Evolutionary conservation across 2,113 vertebrate genomes (phyloP).

Genomic region (Rhinopithecus roxellana): DNA sequence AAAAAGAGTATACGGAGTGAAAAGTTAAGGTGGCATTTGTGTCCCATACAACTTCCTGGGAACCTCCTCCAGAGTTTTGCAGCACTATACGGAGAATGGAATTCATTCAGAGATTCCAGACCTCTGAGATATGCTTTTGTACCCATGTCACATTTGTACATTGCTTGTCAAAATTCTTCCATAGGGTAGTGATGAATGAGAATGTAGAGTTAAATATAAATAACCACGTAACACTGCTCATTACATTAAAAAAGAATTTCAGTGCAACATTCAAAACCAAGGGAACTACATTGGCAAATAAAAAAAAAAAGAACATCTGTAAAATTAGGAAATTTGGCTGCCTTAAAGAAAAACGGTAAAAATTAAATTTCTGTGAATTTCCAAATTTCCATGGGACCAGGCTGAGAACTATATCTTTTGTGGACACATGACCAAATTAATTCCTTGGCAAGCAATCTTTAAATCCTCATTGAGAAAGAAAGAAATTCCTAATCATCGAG

Average conservation of each 20-base stretch:
- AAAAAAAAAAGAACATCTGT: constrained; percentile 18
- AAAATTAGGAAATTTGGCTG: constrained; percentile 52
- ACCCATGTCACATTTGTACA: constrained; percentile 2
- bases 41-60: not conserved
- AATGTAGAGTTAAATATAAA: constrained; percentile 46
- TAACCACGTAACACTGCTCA: not conserved
- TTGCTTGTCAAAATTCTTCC: constrained; percentile 21
- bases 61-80: not conserved
- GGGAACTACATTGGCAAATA: not conserved
- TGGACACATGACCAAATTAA: not conserved
- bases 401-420: not conserved
- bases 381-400: not conserved
- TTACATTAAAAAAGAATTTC: constrained; percentile 43
- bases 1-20: not conserved
- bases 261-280: constrained; percentile 37
- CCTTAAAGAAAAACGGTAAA: constrained; percentile 47
- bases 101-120: not conserved
- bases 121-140: constrained; percentile 37
- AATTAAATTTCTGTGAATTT: constrained; percentile 58
- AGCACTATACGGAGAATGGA: not conserved
- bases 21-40: not conserved
- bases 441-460: constrained; percentile 46
- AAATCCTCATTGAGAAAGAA: constrained; percentile 51
- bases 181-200: constrained; percentile 37
- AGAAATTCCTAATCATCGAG: constrained; percentile 54